A percentile compares a stretch with the other conserved stretches of the same genome.
These are phyloP conservation scores for Cynopterus sphinx DNA, from an alignment of 2,797 vertebrate genomes.

Conservation along the genomic window DNA sequence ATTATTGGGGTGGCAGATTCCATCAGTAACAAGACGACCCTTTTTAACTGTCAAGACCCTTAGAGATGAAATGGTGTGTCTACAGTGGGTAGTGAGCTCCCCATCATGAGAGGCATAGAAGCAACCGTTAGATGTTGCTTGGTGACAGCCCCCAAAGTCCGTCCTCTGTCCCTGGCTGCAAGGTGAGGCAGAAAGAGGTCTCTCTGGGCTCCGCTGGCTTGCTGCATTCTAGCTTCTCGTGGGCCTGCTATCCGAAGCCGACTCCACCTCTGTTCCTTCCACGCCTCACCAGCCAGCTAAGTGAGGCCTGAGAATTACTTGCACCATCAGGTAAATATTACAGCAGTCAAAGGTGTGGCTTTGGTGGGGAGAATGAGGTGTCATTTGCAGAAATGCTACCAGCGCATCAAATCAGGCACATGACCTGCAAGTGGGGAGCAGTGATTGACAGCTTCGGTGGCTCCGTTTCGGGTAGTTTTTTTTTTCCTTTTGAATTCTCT, in stretches of 20 bases:
- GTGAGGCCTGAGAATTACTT: constrained; percentile 46
- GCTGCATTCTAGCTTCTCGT: not conserved
- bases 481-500: not conserved
- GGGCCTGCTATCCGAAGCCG: not conserved
- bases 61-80: not conserved
- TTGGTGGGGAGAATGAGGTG: constrained; percentile 22
- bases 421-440: not conserved
- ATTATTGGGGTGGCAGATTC: not conserved
- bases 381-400: constrained; percentile 50
- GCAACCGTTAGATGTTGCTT: not conserved
- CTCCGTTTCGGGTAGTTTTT: not conserved
- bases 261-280: not conserved
- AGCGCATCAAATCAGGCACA: constrained; percentile 17
- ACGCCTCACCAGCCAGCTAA: not conserved
- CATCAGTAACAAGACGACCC: not conserved
- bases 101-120: not conserved
- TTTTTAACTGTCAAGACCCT: not conserved
- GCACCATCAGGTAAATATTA: not conserved
- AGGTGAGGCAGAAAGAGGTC: not conserved
- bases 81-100: not conserved
- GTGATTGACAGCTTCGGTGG: constrained; percentile 17
- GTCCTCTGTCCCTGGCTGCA: not conserved
- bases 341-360: constrained; percentile 31
- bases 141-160: not conserved
- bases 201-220: not conserved